A percentile compares a stretch with the other conserved stretches of the same genome.
Conservation (phyloP, 2,797 vertebrate genomes). For the Chelmon rostratus region DNA sequence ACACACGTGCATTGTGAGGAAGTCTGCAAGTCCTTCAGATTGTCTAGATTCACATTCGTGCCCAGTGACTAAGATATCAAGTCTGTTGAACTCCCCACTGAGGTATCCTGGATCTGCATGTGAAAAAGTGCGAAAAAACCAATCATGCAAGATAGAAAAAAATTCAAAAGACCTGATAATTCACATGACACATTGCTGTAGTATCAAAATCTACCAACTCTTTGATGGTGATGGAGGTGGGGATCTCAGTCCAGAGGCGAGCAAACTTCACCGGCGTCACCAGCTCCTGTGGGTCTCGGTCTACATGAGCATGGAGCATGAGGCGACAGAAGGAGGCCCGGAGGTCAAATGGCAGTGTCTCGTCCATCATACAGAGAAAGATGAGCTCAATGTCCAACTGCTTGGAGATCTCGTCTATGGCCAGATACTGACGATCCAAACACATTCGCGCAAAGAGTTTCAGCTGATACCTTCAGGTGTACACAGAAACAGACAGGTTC, state of each 20-base stretch:
- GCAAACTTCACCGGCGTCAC: conserved; percentile 97
- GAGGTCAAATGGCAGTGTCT: conserved; percentile 95
- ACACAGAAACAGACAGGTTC: neutral
- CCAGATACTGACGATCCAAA: conserved; percentile 97
- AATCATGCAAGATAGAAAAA: neutral
- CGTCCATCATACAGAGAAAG: conserved; percentile 98
- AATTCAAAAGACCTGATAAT: neutral
- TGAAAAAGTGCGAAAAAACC: neutral
- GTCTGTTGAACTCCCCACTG: no score
- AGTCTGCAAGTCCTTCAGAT: no score
- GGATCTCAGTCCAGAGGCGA: conserved; percentile 97
- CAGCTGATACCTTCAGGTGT: conserved; percentile 92
- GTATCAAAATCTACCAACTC: conserved; percentile 86
- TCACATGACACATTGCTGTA: neutral
- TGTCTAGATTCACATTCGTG: no score
- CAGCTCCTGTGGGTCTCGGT: conserved; percentile 96
- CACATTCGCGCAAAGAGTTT: conserved; percentile 98
- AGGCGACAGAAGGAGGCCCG: conserved; percentile 98
- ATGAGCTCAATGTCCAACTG: conserved; percentile 97
- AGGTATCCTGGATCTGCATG: no score
- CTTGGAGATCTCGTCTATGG: conserved; percentile 98
- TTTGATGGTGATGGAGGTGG: conserved; percentile 96
- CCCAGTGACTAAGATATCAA: no score
- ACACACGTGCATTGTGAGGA: no score
- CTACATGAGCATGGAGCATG: conserved; percentile 97